phyloP scores from a whole-genome alignment of 37 sponge, comb jelly and placozoan species.

The Axinella damicornis region DNA sequence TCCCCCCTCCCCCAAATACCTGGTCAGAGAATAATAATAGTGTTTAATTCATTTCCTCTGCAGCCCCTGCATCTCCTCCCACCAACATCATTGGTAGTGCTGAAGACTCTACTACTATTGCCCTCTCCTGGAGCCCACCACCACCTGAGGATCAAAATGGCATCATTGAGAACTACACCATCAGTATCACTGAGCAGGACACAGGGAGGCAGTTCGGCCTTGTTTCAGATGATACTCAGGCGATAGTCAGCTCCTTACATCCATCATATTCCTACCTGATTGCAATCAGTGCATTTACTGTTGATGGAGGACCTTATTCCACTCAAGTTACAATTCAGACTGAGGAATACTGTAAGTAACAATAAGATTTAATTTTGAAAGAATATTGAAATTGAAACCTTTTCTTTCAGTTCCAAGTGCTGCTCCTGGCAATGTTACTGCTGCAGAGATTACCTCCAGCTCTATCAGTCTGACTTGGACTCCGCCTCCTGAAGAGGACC shows the following conservation, averaged over 20 bases:
- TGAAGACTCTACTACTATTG: neutral
- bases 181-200: too few species aligned
- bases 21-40: too few species aligned
- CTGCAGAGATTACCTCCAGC: neutral
- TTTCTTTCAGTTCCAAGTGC: constrained; percentile 46
- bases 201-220: neutral
- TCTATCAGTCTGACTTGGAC: constrained; percentile 22
- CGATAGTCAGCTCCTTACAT: neutral
- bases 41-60: neutral
- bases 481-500: constrained; percentile 28
- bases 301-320: neutral
- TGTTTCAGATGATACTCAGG: neutral
- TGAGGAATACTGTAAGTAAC: neutral
- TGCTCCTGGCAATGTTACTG: constrained; percentile 29
- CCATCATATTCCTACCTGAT: neutral
- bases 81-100: neutral
- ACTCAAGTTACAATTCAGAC: neutral
- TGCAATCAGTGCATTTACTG: constrained; percentile 3
- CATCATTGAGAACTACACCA: neutral
- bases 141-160: neutral
- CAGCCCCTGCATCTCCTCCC: constrained; percentile 23
- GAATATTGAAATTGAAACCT: too few species aligned
- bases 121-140: constrained; percentile 21
- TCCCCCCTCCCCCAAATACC: too few species aligned
- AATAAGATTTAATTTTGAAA: too few species aligned